Evolutionary conservation across 2,797 vertebrate species (phyloP).

Genomic region (Hozukius guyotensis): DNA sequence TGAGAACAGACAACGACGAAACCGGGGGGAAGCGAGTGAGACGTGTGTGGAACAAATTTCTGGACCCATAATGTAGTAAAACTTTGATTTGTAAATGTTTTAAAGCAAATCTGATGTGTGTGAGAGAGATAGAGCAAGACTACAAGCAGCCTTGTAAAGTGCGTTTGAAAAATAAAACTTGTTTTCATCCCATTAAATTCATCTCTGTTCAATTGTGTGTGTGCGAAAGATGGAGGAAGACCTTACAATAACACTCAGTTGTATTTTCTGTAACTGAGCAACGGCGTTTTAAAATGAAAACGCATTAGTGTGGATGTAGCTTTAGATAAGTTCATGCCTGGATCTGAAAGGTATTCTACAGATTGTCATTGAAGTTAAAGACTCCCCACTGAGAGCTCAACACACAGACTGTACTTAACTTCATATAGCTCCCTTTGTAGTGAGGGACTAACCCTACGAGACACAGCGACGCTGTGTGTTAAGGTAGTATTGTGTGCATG

Average conservation of each 20-base stretch:
- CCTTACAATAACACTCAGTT: no score
- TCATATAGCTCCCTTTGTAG: conserved; percentile 47
- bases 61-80: neutral
- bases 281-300: no score
- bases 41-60: neutral
- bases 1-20: no score
- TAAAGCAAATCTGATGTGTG: neutral
- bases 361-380: neutral
- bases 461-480: conserved; percentile 59
- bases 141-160: neutral
- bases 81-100: neutral
- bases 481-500: conserved; percentile 47
- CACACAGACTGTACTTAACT: conserved; percentile 50
- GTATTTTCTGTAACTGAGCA: no score
- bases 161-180: neutral
- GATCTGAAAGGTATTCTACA: neutral
- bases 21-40: neutral
- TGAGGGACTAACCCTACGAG: conserved; percentile 49
- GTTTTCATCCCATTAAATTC: neutral
- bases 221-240: no score
- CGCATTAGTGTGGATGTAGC: neutral
- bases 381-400: conserved; percentile 2
- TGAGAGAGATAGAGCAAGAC: neutral
- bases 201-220: neutral
- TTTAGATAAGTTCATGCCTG: neutral